These are phyloP conservation scores for Nothobranchius furzeri DNA, from an alignment of 2,113 vertebrate genomes.

Conservation along the genomic window DNA sequence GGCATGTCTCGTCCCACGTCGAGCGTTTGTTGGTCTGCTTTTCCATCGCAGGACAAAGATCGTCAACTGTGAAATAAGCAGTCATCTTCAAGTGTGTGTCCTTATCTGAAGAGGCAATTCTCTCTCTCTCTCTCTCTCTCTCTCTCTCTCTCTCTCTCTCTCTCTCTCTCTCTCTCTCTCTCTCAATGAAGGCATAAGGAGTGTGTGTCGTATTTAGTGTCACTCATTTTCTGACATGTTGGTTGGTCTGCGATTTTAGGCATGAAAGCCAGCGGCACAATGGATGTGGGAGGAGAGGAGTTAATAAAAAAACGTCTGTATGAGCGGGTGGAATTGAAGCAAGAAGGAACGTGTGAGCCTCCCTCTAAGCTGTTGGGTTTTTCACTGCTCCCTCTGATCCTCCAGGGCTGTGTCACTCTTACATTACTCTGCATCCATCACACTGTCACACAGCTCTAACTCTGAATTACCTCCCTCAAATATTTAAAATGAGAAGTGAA, in stretches of 20 bases:
- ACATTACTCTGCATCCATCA: constrained; percentile 51
- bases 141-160: constrained; percentile 37
- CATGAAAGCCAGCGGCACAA: constrained; percentile 47
- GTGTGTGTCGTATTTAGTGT: constrained; percentile 62
- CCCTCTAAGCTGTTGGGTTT: constrained; percentile 17
- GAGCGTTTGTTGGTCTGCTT: constrained; percentile 19
- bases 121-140: constrained; percentile 44
- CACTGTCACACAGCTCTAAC: constrained; percentile 30
- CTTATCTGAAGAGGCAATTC: constrained; percentile 9
- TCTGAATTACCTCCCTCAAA: constrained; percentile 45
- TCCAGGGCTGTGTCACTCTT: constrained; percentile 30
- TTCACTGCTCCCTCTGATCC: constrained; percentile 30
- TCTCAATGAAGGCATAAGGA: constrained; percentile 47
- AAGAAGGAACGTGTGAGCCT: constrained; percentile 30
- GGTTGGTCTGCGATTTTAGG: constrained; percentile 37
- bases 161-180: constrained; percentile 48
- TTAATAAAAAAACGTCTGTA: constrained; percentile 58
- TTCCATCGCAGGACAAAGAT: constrained; percentile 16
- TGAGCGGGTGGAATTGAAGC: constrained; percentile 24
- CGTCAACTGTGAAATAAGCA: background rate
- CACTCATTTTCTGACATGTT: constrained; percentile 60
- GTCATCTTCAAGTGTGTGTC: background rate
- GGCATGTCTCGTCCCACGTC: background rate
- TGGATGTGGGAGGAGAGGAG: constrained; percentile 45
- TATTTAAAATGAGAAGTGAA: constrained; percentile 24